Percentiles rank a stretch among this genome's conserved stretches.
Evolutionary conservation across 1,140 invertebrate species (phyloP).

Genomic region (Nylanderia fulva): DNA sequence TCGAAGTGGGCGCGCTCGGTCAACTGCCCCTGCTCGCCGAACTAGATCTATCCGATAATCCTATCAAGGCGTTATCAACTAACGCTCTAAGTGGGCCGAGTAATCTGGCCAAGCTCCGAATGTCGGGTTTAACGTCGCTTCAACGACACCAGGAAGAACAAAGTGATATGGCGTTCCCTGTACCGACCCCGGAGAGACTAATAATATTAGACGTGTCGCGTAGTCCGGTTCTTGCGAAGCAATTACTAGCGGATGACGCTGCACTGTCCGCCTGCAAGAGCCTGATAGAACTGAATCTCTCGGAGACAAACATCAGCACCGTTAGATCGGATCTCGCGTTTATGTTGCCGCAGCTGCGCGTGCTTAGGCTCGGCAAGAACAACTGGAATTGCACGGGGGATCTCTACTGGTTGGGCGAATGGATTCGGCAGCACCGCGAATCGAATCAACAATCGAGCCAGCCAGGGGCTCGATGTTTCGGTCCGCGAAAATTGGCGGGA

Average conservation of each 20-base stretch:
- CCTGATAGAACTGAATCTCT: conserved; percentile 90
- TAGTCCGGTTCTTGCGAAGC: conserved; percentile 90
- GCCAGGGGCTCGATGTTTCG: conserved; percentile 81
- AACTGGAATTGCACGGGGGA: conserved; percentile 88
- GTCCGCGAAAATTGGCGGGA: conserved; percentile 79
- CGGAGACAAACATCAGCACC: conserved; percentile 88
- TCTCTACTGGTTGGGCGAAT: conserved; percentile 88
- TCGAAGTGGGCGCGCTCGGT: conserved; percentile 89
- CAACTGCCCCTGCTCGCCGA: conserved; percentile 89
- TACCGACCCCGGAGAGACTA: conserved; percentile 89
- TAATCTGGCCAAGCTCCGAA: conserved; percentile 88
- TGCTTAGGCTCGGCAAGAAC: conserved; percentile 88
- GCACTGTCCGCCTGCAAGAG: conserved; percentile 90
- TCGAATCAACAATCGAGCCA: conserved; percentile 76
- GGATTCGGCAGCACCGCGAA: conserved; percentile 88
- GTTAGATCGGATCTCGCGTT: conserved; percentile 90
- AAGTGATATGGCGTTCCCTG: conserved; percentile 89
- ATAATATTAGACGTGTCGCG: conserved; percentile 90
- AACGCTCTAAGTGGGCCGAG: conserved; percentile 89
- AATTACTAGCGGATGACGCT: conserved; percentile 90
- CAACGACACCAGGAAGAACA: conserved; percentile 85
- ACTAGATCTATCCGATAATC: conserved; percentile 93
- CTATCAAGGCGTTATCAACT: conserved; percentile 88
- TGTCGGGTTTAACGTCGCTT: conserved; percentile 89
- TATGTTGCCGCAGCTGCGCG: conserved; percentile 89